Evolutionary conservation across 2,888 invertebrate species (phyloP), one percentile per base, ranked within the genome.

Genomic region (Cacoxenus indagator): DNA sequence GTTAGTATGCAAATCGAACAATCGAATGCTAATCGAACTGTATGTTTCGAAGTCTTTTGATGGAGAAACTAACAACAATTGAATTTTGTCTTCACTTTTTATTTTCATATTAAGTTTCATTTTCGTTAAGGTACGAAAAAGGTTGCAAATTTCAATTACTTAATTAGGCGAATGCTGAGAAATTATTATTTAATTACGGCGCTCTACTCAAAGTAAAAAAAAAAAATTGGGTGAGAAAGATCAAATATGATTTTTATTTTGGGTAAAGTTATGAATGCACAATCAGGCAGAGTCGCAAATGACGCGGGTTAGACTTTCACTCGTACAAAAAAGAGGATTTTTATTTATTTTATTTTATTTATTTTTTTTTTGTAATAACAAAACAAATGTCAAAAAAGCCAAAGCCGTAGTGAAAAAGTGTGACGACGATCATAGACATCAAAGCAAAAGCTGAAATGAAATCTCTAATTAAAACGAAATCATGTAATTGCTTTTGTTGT

Each of bases 291-390:
- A 2, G 3, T 26, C 4, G 1, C 29, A 57, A 57, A 29, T 29
- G 27, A 57, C 27, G 57, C 57, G 57, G 57, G n/a, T 57, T 57
- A 57, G 17, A 57, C 57, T 57, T 57, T 57, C 57, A 57, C 55
- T n/a, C 27, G 4, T 4, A 6, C 17, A n/a, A 48, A 6, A 48
- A 17, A n/a, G 17, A n/a, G 4, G 8, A 37, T 11, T 37, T 11
- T 37, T 37, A 37, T 37, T 8, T 11, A 5, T 37, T 37, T 37
- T 37, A 37, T n/a, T n/a, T n/a, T n/a, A n/a, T n/a, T n/a, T n/a
- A n/a, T n/a, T n/a, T n/a, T n/a, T n/a, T n/a, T n/a, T n/a, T n/a
- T n/a, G n/a, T n/a, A 37, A 8, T 11, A 37, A 37, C 9, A 8
- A 37, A 37, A 37, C 37, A 37, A 37, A 37, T 11, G 37, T 37